Evolutionary conservation across 2,113 vertebrate species (phyloP).

Genomic region (Heterocephalus glaber): DNA sequence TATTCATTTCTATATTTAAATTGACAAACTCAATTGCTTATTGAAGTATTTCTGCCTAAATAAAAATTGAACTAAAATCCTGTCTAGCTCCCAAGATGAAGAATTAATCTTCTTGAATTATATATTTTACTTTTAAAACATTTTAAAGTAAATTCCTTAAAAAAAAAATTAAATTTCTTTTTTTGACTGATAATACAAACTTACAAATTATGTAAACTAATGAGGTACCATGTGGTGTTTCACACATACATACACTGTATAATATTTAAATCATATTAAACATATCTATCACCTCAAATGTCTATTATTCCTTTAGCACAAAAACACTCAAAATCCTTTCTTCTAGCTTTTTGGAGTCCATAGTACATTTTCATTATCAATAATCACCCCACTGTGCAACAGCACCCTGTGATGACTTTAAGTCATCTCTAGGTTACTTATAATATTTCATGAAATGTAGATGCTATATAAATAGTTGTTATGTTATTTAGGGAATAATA

Average conservation of each 20-base stretch:
- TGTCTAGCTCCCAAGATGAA: not conserved
- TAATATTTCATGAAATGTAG: not conserved
- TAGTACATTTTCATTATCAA: not conserved
- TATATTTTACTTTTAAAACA: not conserved
- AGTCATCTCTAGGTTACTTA: not conserved
- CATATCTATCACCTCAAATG: not conserved
- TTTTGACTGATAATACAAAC: not conserved
- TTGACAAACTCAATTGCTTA: not conserved
- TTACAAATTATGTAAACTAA: no score
- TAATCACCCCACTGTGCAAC: not conserved
- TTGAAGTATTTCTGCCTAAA: not conserved
- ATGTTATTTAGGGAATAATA: not conserved
- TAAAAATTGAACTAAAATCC: not conserved
- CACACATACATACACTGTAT: not conserved
- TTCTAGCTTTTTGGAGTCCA: not conserved
- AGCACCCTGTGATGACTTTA: not conserved
- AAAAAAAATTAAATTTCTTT: not conserved
- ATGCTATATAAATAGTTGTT: not conserved
- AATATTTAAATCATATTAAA: not conserved
- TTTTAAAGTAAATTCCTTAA: no score
- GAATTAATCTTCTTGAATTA: not conserved
- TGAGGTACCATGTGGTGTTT: not conserved
- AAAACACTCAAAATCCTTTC: not conserved
- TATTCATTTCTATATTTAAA: not conserved
- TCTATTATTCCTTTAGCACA: not conserved